Percentiles rank a stretch among this genome's conserved stretches.
These are phyloP conservation scores for Pampusana beccarii DNA, from an alignment of 2,113 vertebrate genomes.

Conservation along the genomic window DNA sequence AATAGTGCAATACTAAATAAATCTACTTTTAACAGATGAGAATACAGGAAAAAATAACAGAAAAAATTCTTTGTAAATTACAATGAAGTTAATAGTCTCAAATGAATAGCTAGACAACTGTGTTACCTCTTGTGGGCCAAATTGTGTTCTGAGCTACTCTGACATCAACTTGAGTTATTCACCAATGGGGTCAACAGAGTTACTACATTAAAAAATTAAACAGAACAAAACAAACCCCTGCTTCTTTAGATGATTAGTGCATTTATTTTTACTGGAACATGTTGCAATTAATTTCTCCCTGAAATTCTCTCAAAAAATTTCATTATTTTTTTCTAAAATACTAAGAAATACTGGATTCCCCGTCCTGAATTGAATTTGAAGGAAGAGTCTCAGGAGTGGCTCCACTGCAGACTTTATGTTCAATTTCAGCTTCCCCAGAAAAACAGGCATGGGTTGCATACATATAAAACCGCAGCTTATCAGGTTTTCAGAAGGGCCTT, in stretches of 20 bases:
- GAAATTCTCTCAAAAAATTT: background rate
- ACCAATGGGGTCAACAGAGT: background rate
- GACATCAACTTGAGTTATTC: background rate
- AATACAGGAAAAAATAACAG: background rate
- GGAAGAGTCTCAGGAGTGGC: background rate
- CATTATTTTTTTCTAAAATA: background rate
- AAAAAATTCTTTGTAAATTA: background rate
- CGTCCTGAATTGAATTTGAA: background rate
- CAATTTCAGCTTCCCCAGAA: background rate
- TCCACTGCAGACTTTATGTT: background rate
- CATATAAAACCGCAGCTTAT: accelerated
- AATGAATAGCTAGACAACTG: background rate
- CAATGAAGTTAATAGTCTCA: background rate
- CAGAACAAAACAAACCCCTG: background rate
- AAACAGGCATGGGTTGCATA: background rate
- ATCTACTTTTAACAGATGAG: background rate
- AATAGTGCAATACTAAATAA: background rate
- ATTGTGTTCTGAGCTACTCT: background rate
- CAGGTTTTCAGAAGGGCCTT: background rate
- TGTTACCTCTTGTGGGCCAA: background rate
- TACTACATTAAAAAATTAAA: background rate
- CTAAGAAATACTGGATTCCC: background rate
- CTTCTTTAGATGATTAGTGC: background rate
- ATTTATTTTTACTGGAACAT: background rate
- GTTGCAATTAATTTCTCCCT: background rate